Conservation (phyloP, 2,888 invertebrate species). For the Drosophila anomalata region DNA sequence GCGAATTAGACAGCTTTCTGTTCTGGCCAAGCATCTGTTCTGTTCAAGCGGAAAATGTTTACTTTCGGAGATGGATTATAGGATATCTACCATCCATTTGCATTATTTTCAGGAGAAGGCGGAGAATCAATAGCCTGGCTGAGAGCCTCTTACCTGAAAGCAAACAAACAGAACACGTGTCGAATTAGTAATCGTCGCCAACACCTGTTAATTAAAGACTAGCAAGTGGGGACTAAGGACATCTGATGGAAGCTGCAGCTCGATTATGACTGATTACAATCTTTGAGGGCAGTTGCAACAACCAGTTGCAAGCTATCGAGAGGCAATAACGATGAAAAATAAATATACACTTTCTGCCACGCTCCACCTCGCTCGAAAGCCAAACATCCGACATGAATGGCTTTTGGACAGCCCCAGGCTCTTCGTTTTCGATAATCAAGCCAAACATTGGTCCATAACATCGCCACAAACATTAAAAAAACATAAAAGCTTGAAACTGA, state of each 20-base stretch:
- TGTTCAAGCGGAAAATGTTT: background rate
- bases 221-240: background rate
- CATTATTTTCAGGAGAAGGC: background rate
- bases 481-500: background rate
- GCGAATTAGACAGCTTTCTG: background rate
- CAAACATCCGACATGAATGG: slow-evolving; percentile 20
- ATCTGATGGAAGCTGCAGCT: slow-evolving; percentile 12
- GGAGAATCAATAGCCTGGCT: background rate
- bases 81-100: background rate
- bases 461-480: slow-evolving; percentile 12
- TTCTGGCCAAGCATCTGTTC: no score
- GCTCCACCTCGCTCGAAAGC: background rate
- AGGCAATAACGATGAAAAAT: slow-evolving; percentile 7
- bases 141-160: slow-evolving; percentile 19
- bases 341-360: slow-evolving; percentile 4
- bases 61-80: no score
- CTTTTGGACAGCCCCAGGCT: background rate
- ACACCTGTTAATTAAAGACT: background rate
- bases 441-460: slow-evolving; percentile 11
- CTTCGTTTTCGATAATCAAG: background rate
- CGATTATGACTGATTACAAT: slow-evolving; percentile 34
- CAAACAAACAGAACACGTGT: slow-evolving; percentile 9
- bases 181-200: slow-evolving; percentile 9
- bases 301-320: no score
- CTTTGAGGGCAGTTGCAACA: background rate